phyloP scores from a whole-genome alignment of 2,797 vertebrate species.

The Anomalospiza imberbis region DNA sequence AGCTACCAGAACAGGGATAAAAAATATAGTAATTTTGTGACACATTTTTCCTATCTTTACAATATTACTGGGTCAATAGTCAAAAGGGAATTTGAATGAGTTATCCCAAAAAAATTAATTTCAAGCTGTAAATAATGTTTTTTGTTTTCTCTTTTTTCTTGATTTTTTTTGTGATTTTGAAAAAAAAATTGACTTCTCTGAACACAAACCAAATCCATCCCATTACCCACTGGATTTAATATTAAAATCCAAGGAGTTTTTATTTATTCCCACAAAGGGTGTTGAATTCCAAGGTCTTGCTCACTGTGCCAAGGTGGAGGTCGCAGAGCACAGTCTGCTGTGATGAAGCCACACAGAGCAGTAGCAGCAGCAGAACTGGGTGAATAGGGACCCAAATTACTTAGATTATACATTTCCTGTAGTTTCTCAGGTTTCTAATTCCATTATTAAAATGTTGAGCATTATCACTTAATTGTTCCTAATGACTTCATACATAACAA shows the following conservation, averaged over 20 bases:
- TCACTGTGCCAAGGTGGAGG: neutral
- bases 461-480: neutral
- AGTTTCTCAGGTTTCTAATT: neutral
- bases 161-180: neutral
- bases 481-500: neutral
- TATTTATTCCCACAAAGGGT: neutral
- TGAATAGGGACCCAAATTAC: neutral
- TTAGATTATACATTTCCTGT: neutral
- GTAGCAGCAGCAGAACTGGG: neutral
- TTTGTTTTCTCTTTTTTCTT: neutral
- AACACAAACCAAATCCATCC: neutral
- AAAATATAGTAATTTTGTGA: neutral
- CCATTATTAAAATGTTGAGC: neutral
- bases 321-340: neutral
- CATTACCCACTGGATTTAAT: neutral
- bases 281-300: neutral
- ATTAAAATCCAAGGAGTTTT: neutral
- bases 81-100: neutral
- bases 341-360: neutral
- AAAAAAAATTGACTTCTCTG: neutral
- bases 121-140: neutral
- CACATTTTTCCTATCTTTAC: neutral
- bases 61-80: neutral
- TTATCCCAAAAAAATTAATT: neutral
- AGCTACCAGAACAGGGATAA: neutral